These are phyloP conservation scores for Cyrtonyx montezumae DNA, from an alignment of 2,113 vertebrate genomes.

Conservation along the genomic window DNA sequence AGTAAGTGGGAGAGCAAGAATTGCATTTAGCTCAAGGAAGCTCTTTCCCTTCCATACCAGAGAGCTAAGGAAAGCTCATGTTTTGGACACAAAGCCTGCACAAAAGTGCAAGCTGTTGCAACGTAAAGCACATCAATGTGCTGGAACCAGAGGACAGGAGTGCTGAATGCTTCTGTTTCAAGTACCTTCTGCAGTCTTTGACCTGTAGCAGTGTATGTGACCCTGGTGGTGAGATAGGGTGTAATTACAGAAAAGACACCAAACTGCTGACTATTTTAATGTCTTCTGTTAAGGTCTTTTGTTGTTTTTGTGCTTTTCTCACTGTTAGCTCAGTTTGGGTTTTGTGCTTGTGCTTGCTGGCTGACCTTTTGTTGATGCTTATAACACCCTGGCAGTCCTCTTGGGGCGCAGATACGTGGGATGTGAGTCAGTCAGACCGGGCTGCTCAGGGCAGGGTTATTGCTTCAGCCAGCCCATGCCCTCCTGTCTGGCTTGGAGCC, in stretches of 20 bases:
- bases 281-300: background rate
- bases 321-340: background rate
- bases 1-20: background rate
- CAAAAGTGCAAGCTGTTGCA: background rate
- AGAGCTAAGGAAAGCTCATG: background rate
- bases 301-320: background rate
- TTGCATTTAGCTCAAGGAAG: background rate
- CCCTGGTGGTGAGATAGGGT: background rate
- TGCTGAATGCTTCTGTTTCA: background rate
- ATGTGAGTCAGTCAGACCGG: fast-evolving
- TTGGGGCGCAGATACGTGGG: background rate
- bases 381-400: background rate
- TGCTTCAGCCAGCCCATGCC: background rate
- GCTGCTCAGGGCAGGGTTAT: background rate
- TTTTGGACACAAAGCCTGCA: background rate
- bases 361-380: background rate
- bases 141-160: background rate
- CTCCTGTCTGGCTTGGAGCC: background rate
- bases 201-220: background rate
- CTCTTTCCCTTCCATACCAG: background rate
- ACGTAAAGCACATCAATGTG: background rate
- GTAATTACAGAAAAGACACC: background rate
- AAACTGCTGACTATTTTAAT: background rate
- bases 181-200: background rate
- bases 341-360: background rate